Conservation (phyloP, 2,888 invertebrate species). For the Calliscelio sp. region DNA sequence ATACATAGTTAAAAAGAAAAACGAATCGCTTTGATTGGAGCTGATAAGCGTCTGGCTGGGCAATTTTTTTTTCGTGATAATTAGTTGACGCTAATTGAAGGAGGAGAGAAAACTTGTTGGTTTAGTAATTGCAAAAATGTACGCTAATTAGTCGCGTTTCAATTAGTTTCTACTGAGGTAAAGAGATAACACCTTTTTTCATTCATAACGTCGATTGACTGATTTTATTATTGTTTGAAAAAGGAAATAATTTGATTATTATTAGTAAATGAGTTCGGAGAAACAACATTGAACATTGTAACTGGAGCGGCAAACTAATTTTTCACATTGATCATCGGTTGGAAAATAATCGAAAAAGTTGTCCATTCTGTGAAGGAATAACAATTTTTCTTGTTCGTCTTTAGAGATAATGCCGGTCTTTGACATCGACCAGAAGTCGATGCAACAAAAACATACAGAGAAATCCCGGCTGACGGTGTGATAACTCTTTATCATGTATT, state of each 20-base stretch:
- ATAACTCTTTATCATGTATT: conserved; percentile 66
- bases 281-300: background rate
- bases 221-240: too few species aligned
- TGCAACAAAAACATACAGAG: conserved; percentile 43
- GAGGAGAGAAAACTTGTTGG: conserved; percentile 15
- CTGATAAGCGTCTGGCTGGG: too few species aligned
- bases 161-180: conserved; percentile 16
- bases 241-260: too few species aligned
- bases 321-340: conserved; percentile 22
- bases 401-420: conserved; percentile 49
- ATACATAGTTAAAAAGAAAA: background rate
- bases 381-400: conserved; percentile 30
- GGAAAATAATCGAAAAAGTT: background rate
- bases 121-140: conserved; percentile 15
- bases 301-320: conserved; percentile 28
- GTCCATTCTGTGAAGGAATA: conserved; percentile 9
- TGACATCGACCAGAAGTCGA: conserved; percentile 38
- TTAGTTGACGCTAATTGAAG: background rate
- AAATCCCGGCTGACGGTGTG: conserved; percentile 24
- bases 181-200: too few species aligned
- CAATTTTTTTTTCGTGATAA: background rate
- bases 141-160: background rate
- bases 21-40: background rate
- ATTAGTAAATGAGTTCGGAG: too few species aligned
- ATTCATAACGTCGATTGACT: too few species aligned